Evolutionary conservation across 2,797 vertebrate species (phyloP).

Genomic region (Urocyon cinereoargenteus): DNA sequence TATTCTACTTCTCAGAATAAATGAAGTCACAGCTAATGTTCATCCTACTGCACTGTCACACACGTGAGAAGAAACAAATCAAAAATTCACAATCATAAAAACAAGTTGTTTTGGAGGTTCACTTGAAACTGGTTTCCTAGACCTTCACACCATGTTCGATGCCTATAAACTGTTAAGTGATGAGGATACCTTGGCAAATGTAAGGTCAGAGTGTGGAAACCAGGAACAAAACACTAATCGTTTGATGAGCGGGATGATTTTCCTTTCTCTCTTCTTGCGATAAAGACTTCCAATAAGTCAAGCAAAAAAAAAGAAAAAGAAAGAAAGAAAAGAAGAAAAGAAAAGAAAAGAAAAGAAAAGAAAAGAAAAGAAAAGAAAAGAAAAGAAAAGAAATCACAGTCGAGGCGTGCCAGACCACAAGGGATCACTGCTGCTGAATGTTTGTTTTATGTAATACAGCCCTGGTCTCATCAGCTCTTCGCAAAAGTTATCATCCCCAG

Average conservation of each 20-base stretch:
- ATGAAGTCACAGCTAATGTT: not conserved
- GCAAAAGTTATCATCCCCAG: not conserved
- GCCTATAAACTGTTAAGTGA: not conserved
- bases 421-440: not conserved
- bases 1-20: not conserved
- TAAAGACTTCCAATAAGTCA: slow-evolving; percentile 31
- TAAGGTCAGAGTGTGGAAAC: not conserved
- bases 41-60: not conserved
- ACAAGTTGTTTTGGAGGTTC: not conserved
- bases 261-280: not conserved
- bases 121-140: slow-evolving; percentile 41
- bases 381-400: not conserved
- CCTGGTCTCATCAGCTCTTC: not conserved
- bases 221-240: slow-evolving; percentile 1
- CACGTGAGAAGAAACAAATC: not conserved
- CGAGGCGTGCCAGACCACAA: not conserved
- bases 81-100: slow-evolving; percentile 26
- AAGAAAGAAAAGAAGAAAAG: too few relatives aligned
- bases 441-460: not conserved
- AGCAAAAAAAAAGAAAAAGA: not conserved
- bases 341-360: not conserved
- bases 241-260: not conserved
- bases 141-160: not conserved
- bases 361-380: too few relatives aligned
- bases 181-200: not conserved